Evolutionary conservation across 1,140 invertebrate species (phyloP), one percentile per base, ranked within the genome.

Genomic region (Agraylea sexmaculata): DNA sequence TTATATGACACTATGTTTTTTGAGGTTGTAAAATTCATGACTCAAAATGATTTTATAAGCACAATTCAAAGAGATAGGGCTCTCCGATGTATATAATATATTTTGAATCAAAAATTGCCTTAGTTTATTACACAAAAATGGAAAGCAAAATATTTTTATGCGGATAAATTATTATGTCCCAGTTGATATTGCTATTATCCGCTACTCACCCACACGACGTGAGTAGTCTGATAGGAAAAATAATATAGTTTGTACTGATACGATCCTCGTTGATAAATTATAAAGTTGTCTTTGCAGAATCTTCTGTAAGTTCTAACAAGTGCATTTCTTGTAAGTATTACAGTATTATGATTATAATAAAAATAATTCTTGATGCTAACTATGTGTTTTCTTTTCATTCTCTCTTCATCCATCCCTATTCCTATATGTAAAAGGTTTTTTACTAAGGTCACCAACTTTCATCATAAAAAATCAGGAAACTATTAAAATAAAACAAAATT

Each of bases 291-390:
- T 45, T 37, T 49, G 63, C 61, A 58, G 65, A 66, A 76, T 81
- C 79, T 80, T 82, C 78, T 80, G 77, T 79, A 79, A 77, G 77
- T 82, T 82, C 78, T 75, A 72, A 74, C 71, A 78, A 80, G 79
- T 82, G 79, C 79, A 82, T 82, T 82, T 82, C 79, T 80, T 79
- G 75, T 80, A 80, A 80, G 77, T 80, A 80, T 80, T 80, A 80
- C 78, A 82, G 78, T 80, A 80, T 80, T 82, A 82, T 71, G 68
- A 71, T 75, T 74, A 49, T 46, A 49, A 46, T 46, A 35, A 49
- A 49, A 28, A n/a, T n/a, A n/a, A n/a, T n/a, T n/a, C n/a, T n/a
- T n/a, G n/a, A n/a, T n/a, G n/a, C n/a, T n/a, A n/a, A n/a, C n/a
- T n/a, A n/a, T n/a, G n/a, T n/a, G n/a, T n/a, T n/a, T n/a, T n/a